phyloP scores from a whole-genome alignment of 2,113 vertebrate species.

The Copsychus sechellarum region DNA sequence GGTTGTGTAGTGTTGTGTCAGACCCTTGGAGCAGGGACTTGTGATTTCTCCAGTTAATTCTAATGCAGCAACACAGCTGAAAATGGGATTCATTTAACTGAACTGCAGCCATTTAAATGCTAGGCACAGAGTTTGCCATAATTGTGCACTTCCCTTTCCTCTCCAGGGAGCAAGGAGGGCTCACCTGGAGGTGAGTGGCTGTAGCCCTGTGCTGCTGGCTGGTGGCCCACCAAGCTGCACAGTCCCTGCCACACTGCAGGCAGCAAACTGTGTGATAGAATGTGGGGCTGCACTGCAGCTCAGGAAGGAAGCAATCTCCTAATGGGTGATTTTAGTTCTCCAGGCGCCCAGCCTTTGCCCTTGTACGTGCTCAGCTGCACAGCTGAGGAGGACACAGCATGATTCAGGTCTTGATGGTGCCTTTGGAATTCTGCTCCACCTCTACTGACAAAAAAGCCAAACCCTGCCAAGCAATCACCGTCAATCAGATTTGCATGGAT shows the following conservation, averaged over 20 bases:
- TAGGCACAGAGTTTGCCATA: not conserved
- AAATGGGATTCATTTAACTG: not conserved
- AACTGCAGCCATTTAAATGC: not conserved
- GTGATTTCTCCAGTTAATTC: not conserved
- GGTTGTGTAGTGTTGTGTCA: not conserved
- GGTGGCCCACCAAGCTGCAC: not conserved
- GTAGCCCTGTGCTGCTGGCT: not conserved
- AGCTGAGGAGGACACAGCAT: not conserved
- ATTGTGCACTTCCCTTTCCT: not conserved
- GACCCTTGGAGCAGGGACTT: not conserved
- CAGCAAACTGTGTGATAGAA: not conserved
- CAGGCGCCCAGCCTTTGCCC: not conserved
- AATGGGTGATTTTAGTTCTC: not conserved
- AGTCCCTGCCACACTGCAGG: not conserved
- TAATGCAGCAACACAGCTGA: not conserved
- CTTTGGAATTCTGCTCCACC: not conserved
- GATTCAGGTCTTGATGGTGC: not conserved
- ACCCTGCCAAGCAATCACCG: not conserved
- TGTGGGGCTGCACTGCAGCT: accelerated
- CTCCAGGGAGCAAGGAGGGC: accelerated
- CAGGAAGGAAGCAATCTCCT: not conserved
- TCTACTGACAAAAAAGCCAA: not conserved
- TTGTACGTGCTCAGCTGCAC: not conserved
- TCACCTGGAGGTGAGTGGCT: not conserved
- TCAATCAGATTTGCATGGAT: slow-evolving; percentile 13